phyloP scores from a whole-genome alignment of 1,140 invertebrate genomes.

The Elysia chlorotica region DNA sequence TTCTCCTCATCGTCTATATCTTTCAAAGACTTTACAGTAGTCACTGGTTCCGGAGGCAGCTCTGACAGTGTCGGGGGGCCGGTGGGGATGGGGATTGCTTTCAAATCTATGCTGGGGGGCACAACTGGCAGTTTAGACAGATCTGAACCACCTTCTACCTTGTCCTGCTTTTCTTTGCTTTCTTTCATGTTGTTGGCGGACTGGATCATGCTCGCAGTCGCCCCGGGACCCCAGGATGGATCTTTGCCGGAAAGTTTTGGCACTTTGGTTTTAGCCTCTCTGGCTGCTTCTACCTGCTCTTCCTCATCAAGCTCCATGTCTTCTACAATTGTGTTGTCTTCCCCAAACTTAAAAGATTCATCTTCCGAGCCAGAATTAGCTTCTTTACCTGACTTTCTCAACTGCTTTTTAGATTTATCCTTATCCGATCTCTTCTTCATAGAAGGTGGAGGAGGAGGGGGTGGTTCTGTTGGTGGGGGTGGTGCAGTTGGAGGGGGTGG shows the following conservation, averaged over 20 bases:
- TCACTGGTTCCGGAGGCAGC: background rate
- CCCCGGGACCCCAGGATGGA: too few species aligned
- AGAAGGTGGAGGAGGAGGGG: background rate
- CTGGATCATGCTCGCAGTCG: too few species aligned
- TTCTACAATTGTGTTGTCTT: background rate
- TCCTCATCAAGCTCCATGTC: slow-evolving; percentile 13
- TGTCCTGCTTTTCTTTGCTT: too few species aligned
- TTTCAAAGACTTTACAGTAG: background rate
- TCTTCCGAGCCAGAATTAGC: background rate
- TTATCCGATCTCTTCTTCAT: background rate
- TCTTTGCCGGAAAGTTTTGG: too few species aligned
- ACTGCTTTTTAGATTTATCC: background rate
- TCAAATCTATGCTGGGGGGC: background rate
- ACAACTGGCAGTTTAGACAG: slow-evolving; percentile 10
- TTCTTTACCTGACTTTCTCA: background rate
- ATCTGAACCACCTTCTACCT: too few species aligned
- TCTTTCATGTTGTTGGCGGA: too few species aligned
- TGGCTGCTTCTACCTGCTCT: background rate
- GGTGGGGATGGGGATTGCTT: slow-evolving; percentile 2
- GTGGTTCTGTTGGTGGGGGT: background rate
- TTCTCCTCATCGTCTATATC: background rate
- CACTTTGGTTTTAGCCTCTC: background rate
- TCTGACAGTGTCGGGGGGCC: too few species aligned
- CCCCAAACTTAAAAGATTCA: too few species aligned
- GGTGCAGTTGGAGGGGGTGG: background rate